Percentiles rank a stretch among this genome's conserved stretches.
These are phyloP conservation scores for Diprion similis DNA, from an alignment of 1,140 invertebrate species.

Conservation along the genomic window DNA sequence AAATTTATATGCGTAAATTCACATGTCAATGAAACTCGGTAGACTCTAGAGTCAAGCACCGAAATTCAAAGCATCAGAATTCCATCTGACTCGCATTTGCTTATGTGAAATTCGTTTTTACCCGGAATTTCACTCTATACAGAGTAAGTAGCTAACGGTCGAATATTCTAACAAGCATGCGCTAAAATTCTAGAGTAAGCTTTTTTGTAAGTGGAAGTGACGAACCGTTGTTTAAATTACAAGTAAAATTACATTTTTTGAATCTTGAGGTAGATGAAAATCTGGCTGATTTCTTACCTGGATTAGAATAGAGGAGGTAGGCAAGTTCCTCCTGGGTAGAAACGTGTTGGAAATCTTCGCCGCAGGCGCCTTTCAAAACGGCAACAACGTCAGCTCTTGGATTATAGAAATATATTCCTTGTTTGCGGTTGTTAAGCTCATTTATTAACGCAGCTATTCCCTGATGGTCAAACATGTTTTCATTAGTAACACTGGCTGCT, in stretches of 20 bases:
- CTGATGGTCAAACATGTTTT: constrained; percentile 33
- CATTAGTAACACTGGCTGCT: no score
- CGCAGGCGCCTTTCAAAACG: constrained; percentile 65
- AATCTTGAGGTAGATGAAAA: no score
- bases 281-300: constrained; percentile 35
- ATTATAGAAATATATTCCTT: constrained; percentile 69
- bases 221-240: neutral
- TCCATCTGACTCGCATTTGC: no score
- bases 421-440: constrained; percentile 74
- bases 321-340: constrained; percentile 64
- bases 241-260: neutral
- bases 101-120: no score
- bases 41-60: no score
- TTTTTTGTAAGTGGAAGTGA: neutral
- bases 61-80: no score
- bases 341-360: constrained; percentile 66
- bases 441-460: constrained; percentile 77
- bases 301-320: constrained; percentile 55
- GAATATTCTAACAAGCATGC: no score
- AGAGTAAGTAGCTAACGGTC: no score
- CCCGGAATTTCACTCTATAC: no score
- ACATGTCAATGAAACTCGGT: no score
- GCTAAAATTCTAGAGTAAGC: no score
- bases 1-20: no score
- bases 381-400: constrained; percentile 63